A percentile compares a stretch with the other conserved stretches of the same genome.
These are phyloP conservation scores for Silurus lanzhouensis DNA, from an alignment of 2,797 vertebrate genomes.

Conservation along the genomic window DNA sequence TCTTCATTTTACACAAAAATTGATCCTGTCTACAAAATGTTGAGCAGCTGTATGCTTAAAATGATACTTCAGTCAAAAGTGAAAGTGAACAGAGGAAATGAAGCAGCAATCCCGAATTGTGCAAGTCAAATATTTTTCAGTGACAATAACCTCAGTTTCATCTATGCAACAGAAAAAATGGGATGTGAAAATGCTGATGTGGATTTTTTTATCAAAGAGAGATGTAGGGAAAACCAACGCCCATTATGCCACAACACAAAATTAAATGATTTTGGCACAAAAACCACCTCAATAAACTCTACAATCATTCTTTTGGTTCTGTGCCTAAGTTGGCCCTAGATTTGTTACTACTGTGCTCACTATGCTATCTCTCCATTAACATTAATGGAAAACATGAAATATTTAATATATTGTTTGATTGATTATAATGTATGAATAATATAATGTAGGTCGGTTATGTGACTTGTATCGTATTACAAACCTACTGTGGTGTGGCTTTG, in stretches of 20 bases:
- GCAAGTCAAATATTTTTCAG: slow-evolving; percentile 10
- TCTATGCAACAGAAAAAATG: neutral
- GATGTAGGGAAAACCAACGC: neutral
- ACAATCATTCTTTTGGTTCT: neutral
- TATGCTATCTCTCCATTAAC: neutral
- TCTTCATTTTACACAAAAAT: neutral
- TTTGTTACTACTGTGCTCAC: neutral
- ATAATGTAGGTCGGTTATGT: neutral
- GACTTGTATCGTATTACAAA: neutral
- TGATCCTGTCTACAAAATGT: neutral
- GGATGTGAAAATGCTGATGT: slow-evolving; percentile 24
- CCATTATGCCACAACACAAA: neutral
- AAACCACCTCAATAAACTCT: neutral
- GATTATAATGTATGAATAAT: neutral
- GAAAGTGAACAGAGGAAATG: neutral
- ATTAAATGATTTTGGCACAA: no score
- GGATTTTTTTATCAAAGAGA: no score
- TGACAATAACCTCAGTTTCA: neutral
- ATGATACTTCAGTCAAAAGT: neutral
- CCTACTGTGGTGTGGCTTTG: neutral
- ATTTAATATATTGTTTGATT: neutral
- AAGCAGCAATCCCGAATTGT: slow-evolving; percentile 3
- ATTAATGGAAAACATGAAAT: neutral
- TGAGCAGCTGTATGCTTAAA: neutral
- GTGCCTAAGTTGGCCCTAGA: neutral